These are phyloP conservation scores for Cotesia congregata DNA, from an alignment of 2,888 invertebrate species.

Conservation along the genomic window DNA sequence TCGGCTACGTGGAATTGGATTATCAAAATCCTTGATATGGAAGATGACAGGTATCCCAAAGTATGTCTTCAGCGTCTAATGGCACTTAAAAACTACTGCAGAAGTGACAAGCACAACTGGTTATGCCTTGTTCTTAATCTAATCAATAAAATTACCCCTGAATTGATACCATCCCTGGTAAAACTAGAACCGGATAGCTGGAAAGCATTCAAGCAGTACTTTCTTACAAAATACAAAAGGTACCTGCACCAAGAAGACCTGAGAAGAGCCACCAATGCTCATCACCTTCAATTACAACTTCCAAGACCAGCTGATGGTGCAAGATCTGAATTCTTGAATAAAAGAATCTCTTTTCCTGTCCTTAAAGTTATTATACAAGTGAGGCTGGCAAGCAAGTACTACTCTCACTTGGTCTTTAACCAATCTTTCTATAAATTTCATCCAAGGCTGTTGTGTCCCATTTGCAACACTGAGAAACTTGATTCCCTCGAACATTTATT, in stretches of 20 bases:
- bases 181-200: constrained; percentile 4
- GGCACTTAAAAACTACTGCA: no score
- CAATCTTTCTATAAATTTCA: no score
- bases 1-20: constrained; percentile 23
- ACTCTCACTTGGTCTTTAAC: background rate
- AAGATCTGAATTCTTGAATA: background rate
- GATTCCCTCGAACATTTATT: no score
- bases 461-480: no score
- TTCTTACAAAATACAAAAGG: constrained; percentile 15
- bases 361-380: constrained; percentile 23
- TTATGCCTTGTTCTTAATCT: no score
- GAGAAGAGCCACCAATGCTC: background rate
- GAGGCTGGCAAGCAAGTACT: constrained; percentile 15
- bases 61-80: constrained; percentile 17
- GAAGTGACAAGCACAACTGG: no score
- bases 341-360: background rate
- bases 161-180: no score
- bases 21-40: constrained; percentile 23
- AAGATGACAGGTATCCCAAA: constrained; percentile 12
- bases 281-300: constrained; percentile 7
- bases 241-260: constrained; percentile 10
- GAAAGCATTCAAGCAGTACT: constrained; percentile 11
- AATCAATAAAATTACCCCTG: no score
- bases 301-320: constrained; percentile 11
- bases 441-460: no score